phyloP scores from a whole-genome alignment of 2,113 vertebrate species.

The Poecilia latipinna region DNA sequence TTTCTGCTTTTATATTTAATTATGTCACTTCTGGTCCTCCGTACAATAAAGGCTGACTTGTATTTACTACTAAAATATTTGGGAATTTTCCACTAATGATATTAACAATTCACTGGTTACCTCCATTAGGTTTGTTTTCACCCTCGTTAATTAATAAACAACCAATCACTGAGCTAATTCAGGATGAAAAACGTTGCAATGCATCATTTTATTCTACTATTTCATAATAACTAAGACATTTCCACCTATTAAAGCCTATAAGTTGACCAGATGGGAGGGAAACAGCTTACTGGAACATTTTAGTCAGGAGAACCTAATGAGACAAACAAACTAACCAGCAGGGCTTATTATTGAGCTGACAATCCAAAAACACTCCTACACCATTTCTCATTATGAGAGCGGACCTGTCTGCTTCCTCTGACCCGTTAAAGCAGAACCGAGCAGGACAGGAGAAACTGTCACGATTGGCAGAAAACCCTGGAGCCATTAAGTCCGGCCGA shows the following conservation, averaged over 20 bases:
- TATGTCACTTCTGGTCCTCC: too few species aligned
- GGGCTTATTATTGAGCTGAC: constrained; percentile 16
- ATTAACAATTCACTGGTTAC: too few species aligned
- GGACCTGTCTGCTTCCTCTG: constrained; percentile 5
- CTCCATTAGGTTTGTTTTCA: too few species aligned
- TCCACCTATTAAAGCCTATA: too few species aligned
- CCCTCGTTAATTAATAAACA: too few species aligned
- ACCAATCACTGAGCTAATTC: too few species aligned
- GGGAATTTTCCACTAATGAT: too few species aligned
- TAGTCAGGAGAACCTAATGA: constrained; percentile 14
- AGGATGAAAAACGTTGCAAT: too few species aligned
- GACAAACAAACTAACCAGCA: constrained; percentile 8
- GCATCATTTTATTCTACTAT: too few species aligned
- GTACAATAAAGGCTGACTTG: too few species aligned
- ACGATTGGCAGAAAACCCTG: constrained; percentile 40
- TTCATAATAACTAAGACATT: not conserved
- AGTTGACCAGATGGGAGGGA: constrained; percentile 1
- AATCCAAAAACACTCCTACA: constrained; percentile 8
- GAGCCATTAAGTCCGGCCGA: constrained; percentile 36
- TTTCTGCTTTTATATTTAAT: too few species aligned
- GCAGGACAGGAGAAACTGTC: not conserved
- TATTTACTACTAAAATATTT: too few species aligned
- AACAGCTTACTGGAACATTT: not conserved
- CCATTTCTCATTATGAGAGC: not conserved
- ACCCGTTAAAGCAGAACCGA: constrained; percentile 24